A percentile compares a stretch with the other conserved stretches of the same genome.
These are phyloP conservation scores for Macrobrachium rosenbergii DNA, from an alignment of 1,140 invertebrate genomes.

Conservation along the genomic window DNA sequence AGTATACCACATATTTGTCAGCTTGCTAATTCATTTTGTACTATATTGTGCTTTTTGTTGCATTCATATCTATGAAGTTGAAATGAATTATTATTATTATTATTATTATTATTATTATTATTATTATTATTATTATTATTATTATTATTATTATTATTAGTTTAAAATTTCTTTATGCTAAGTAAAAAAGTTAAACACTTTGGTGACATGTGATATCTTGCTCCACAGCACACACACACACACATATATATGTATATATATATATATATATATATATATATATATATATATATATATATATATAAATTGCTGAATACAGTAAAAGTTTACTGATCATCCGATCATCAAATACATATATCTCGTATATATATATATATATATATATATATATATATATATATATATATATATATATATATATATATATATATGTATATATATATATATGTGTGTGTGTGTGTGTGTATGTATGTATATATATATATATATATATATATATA, in stretches of 20 bases:
- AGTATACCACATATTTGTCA: too few relatives aligned
- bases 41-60: background rate
- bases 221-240: too few relatives aligned
- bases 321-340: background rate
- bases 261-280: slow-evolving; percentile 4
- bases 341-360: background rate
- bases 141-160: too few relatives aligned
- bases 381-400: slow-evolving; percentile 3
- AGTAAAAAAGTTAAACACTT: too few relatives aligned
- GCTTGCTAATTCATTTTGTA: too few relatives aligned
- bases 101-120: too few relatives aligned
- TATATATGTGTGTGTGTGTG: background rate
- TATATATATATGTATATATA: background rate
- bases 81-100: too few relatives aligned
- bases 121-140: too few relatives aligned
- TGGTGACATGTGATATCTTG: too few relatives aligned
- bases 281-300: background rate
- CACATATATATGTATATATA: background rate
- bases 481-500: slow-evolving; percentile 7
- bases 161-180: too few relatives aligned
- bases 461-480: slow-evolving; percentile 15
- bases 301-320: background rate
- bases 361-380: background rate
- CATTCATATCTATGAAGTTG: background rate
- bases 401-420: slow-evolving; percentile 3